phyloP scores from a whole-genome alignment of 1,140 invertebrate genomes.

The Eubasilissa regina region DNA sequence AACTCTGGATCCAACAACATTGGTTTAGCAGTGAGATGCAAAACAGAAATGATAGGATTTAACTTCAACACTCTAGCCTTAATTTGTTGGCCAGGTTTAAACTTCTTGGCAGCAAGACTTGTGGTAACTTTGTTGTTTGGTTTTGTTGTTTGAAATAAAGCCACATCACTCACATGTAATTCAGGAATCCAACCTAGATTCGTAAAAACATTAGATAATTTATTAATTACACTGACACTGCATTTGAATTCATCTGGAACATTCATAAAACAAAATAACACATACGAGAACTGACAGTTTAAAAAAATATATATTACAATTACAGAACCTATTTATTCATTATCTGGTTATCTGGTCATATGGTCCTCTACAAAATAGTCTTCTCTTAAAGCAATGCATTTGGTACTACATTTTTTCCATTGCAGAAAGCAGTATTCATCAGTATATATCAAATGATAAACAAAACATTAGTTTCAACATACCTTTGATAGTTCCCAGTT shows the following conservation, averaged over 20 bases:
- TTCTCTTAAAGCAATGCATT: too few relatives aligned
- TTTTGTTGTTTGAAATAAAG: conserved; percentile 55
- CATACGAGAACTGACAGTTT: too few relatives aligned
- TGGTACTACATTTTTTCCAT: too few relatives aligned
- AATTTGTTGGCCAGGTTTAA: conserved; percentile 69
- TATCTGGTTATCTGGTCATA: too few relatives aligned
- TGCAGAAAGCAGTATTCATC: too few relatives aligned
- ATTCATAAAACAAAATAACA: too few relatives aligned
- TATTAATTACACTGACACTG: too few relatives aligned
- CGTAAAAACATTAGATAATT: neutral
- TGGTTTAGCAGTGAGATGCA: conserved; percentile 75
- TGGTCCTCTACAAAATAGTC: too few relatives aligned
- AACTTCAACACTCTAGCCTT: conserved; percentile 72
- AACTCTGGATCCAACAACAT: conserved; percentile 71
- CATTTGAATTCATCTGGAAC: too few relatives aligned
- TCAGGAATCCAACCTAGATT: conserved; percentile 55
- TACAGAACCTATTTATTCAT: too few relatives aligned
- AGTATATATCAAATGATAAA: neutral
- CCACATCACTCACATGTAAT: conserved; percentile 62
- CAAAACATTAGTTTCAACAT: conserved; percentile 7
- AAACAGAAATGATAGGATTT: conserved; percentile 63
- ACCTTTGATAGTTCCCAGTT: conserved; percentile 64
- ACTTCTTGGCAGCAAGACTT: conserved; percentile 62
- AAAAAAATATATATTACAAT: too few relatives aligned
- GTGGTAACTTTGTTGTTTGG: conserved; percentile 61